Base-by-base conservation (phyloP, 2,888 invertebrate genomes). In the Linyphia triangularis region DNA sequence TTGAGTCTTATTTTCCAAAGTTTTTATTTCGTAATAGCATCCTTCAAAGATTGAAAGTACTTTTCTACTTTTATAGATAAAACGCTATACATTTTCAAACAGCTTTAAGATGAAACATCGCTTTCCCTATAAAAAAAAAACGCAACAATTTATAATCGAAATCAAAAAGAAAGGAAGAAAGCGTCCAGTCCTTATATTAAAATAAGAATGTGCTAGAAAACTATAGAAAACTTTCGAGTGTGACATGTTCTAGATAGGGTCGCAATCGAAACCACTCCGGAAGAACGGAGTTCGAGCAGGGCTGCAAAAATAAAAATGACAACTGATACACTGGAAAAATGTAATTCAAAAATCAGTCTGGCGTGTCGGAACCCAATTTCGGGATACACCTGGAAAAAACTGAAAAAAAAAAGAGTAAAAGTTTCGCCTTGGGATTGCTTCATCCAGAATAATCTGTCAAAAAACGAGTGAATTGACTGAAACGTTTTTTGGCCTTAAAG, bases 311-410 rank as follows among this genome's bases (percentile, higher is more conserved):
- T 22, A 82, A 82, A 82, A 82, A 82, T 19, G 70, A 82, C 82
- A 82, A 72, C 59, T 19, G 72, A 40, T 69, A 28, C 51, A 79
- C 10, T 24, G 67, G 63, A 82, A 82, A 82, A 82, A 82, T 82
- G 72, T 82, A 82, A 82, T 82, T 82, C 82, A 72, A 82, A 82
- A 82, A 63, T 82, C 82, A 82, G 70, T 37, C 72, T 70, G 13
- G 24, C 72, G 82, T 82, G 63, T 61, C 72, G 72, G 26, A 82
- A 82, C 82, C 59, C 70, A 82, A 72, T 82, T 82, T 82, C 72
- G 16, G 40, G 61, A 59, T 40, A 72, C 82, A 82, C 70, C 70
- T 72, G 72, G 13, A 51, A 51, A n/a, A n/a, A n/a, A 26, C n/a
- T 37, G 26, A 37, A 7, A 63, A 72, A 70, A 82, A 81, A 82